Conservation (phyloP, 2,113 vertebrate species). For the Petromus typicus region DNA sequence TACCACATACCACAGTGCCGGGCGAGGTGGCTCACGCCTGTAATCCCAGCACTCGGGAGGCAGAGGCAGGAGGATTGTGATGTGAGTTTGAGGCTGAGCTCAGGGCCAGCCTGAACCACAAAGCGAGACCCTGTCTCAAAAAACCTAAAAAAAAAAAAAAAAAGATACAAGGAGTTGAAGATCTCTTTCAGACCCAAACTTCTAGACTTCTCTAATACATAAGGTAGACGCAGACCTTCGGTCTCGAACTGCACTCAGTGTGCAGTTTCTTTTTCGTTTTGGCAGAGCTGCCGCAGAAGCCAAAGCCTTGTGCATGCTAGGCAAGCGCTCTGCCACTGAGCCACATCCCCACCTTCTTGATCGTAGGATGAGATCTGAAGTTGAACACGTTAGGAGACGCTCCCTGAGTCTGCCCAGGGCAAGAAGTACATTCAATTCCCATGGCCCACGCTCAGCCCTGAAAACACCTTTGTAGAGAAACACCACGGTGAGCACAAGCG, state of each 20-base stretch:
- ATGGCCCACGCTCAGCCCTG: not conserved
- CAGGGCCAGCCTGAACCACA: too few relatives aligned
- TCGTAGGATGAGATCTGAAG: constrained; percentile 9
- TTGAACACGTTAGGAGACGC: not conserved
- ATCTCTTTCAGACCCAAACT: not conserved
- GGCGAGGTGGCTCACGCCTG: too few relatives aligned
- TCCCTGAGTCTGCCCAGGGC: not conserved
- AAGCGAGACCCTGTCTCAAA: too few relatives aligned
- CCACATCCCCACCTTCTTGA: not conserved
- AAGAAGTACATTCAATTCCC: not conserved
- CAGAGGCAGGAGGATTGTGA: too few relatives aligned
- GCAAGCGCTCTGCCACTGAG: not conserved
- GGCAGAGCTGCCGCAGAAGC: not conserved
- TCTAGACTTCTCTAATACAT: constrained; percentile 15
- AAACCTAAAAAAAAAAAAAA: too few relatives aligned
- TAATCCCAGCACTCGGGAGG: too few relatives aligned
- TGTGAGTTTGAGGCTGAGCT: too few relatives aligned
- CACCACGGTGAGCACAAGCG: too few relatives aligned
- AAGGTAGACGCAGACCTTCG: not conserved
- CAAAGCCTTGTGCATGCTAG: not conserved
- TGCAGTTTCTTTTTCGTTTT: not conserved
- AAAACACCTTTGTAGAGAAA: not conserved
- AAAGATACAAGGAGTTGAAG: not conserved
- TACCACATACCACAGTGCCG: too few relatives aligned
- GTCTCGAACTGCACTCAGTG: not conserved